phyloP scores from a whole-genome alignment of 2,113 vertebrate species.

The Pungitius pungitius region DNA sequence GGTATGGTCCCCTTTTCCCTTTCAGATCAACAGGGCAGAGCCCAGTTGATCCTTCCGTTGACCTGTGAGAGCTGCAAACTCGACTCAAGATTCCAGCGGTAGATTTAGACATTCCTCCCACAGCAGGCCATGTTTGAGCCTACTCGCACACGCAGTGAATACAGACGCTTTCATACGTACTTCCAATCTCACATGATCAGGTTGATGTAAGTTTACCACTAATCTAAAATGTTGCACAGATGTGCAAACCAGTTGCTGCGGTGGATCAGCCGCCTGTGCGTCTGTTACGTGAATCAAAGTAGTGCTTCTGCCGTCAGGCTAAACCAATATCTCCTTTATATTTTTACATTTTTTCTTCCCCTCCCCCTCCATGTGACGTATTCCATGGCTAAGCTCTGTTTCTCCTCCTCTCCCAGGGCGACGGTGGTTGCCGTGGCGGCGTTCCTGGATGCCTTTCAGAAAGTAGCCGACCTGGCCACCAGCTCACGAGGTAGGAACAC shows the following conservation, averaged over 20 bases:
- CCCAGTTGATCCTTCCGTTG: slow-evolving; percentile 44
- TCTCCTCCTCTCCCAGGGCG: slow-evolving; percentile 72
- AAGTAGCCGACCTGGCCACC: slow-evolving; percentile 86
- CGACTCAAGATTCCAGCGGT: slow-evolving; percentile 51
- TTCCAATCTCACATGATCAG: not conserved
- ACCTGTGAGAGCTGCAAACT: slow-evolving; percentile 53
- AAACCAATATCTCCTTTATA: no score
- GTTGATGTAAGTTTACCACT: not conserved
- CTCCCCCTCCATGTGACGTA: no score
- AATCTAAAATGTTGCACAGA: slow-evolving; percentile 3
- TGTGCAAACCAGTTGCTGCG: not conserved
- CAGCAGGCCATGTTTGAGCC: slow-evolving; percentile 51
- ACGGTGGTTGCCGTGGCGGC: slow-evolving; percentile 81
- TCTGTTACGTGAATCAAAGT: slow-evolving; percentile 10
- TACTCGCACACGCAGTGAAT: slow-evolving; percentile 7
- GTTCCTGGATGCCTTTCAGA: slow-evolving; percentile 87
- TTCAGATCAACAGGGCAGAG: slow-evolving; percentile 21
- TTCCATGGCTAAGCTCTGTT: not conserved
- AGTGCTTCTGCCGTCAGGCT: not conserved
- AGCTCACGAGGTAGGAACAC: slow-evolving; percentile 82
- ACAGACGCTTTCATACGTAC: not conserved
- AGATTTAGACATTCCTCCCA: slow-evolving; percentile 63
- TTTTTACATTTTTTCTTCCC: no score
- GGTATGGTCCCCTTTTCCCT: slow-evolving; percentile 24
- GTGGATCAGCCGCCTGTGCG: slow-evolving; percentile 18